phyloP scores from a whole-genome alignment of 1,140 invertebrate genomes.

The Vanessa atalanta region DNA sequence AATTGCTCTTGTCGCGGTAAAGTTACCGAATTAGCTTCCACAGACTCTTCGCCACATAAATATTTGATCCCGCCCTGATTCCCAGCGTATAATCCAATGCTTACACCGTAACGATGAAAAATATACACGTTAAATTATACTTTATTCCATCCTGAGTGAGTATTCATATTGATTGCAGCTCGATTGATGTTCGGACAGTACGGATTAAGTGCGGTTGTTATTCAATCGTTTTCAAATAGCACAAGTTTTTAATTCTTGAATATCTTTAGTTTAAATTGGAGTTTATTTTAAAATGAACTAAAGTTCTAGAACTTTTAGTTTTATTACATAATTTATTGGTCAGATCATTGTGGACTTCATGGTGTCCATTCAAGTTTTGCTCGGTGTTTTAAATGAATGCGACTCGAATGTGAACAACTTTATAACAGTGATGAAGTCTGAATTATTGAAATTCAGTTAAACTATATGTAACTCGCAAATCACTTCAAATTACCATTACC shows the following conservation, averaged over 20 bases:
- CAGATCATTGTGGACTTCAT: no score
- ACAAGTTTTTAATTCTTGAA: not conserved
- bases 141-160: not conserved
- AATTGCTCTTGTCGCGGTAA: conserved; percentile 35
- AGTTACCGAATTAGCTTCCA: conserved; percentile 36
- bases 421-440: no score
- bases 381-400: no score
- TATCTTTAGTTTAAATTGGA: no score
- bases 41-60: conserved; percentile 30
- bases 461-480: no score
- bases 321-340: not conserved
- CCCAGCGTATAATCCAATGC: not conserved
- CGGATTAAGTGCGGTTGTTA: not conserved
- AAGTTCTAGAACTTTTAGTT: not conserved
- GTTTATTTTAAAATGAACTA: not conserved
- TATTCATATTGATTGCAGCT: not conserved
- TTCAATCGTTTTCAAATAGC: conserved; percentile 16
- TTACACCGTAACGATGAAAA: not conserved
- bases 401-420: no score
- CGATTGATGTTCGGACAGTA: not conserved
- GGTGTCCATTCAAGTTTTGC: no score
- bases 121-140: not conserved
- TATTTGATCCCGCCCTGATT: conserved; percentile 31
- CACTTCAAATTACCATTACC: no score
- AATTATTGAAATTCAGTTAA: no score